These are phyloP conservation scores for Gallirallus australis DNA, from an alignment of 2,797 vertebrate species.

Conservation along the genomic window DNA sequence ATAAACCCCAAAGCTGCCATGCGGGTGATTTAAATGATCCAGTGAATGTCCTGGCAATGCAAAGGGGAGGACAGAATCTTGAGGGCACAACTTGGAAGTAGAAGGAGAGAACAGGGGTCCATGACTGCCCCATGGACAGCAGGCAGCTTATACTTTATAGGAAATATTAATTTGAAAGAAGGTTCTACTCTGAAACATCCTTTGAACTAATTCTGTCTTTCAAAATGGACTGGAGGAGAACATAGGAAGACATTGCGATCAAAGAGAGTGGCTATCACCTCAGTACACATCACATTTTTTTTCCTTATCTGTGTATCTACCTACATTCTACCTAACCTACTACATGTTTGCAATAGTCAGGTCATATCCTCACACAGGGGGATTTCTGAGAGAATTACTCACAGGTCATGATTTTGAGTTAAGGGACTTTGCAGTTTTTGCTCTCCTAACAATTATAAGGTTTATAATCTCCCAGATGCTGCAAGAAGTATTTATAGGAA, in stretches of 20 bases:
- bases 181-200: background rate
- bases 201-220: background rate
- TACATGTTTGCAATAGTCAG: background rate
- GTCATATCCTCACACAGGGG: background rate
- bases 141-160: background rate
- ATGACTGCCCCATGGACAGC: background rate
- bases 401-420: background rate
- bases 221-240: background rate
- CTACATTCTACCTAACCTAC: background rate
- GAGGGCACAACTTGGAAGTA: background rate
- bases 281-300: background rate
- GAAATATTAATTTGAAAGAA: background rate
- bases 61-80: background rate
- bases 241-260: background rate
- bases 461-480: background rate
- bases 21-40: background rate
- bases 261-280: background rate
- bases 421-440: background rate
- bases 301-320: background rate
- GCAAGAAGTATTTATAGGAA: background rate
- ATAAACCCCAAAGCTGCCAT: accelerated
- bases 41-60: background rate
- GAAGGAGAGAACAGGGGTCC: background rate
- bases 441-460: background rate
- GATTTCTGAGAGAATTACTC: background rate